Percentiles rank a stretch among this genome's conserved stretches.
Conservation (phyloP, 2,888 invertebrate genomes). For the Crocallis elinguaria region DNA sequence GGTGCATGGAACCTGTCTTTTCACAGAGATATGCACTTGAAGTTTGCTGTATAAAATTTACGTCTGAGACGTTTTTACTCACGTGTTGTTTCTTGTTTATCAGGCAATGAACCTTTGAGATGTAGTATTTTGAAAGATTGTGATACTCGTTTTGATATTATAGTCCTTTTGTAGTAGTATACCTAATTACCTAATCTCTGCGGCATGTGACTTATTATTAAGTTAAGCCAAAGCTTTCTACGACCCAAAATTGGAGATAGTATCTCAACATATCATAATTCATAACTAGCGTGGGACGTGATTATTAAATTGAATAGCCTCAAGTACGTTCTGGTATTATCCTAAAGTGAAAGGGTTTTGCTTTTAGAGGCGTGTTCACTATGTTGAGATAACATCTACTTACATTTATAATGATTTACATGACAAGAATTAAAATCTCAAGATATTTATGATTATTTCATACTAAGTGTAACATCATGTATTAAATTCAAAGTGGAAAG, state of each 20-base stretch:
- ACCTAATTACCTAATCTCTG: too few species aligned
- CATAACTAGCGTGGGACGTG: conserved; percentile 25
- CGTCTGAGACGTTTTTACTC: conserved; percentile 55
- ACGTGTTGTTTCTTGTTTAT: conserved; percentile 28
- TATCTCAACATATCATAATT: conserved; percentile 22
- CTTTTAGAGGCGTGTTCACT: conserved; percentile 11
- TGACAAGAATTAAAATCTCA: background rate
- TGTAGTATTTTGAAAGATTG: background rate
- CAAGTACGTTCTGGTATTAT: conserved; percentile 3
- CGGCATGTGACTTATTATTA: background rate
- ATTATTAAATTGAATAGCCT: conserved; percentile 19
- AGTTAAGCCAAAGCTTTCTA: conserved; percentile 11
- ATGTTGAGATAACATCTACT: conserved; percentile 8
- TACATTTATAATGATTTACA: conserved; percentile 5
- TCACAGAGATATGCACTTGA: conserved; percentile 67
- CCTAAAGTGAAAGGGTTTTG: conserved; percentile 17
- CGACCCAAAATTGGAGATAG: conserved; percentile 11
- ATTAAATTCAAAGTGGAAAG: too few species aligned
- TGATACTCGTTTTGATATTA: background rate
- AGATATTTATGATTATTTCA: too few species aligned
- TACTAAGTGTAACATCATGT: too few species aligned
- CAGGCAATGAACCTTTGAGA: conserved; percentile 10
- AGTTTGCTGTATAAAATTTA: conserved; percentile 70
- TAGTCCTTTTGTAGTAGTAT: background rate
- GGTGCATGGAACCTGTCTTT: conserved; percentile 75